Percentiles rank a stretch among this genome's conserved stretches.
phyloP scores from a whole-genome alignment of 2,888 invertebrate genomes.

The Noctua fimbriata region DNA sequence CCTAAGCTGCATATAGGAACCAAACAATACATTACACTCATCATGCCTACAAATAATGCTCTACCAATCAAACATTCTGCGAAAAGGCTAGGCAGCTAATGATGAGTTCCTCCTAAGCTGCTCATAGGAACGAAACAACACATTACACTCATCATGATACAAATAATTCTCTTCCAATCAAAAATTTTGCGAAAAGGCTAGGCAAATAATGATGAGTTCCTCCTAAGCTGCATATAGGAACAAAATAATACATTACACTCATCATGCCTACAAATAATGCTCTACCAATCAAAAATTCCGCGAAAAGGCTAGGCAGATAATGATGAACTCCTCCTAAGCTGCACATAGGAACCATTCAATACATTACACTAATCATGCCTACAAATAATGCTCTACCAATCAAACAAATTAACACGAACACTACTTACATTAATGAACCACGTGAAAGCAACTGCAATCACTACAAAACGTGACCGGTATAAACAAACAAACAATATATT shows the following conservation, averaged over 20 bases:
- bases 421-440: not conserved
- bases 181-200: too few relatives aligned
- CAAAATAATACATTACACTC: not conserved
- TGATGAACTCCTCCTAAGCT: too few relatives aligned
- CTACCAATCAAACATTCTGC: not conserved
- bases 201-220: too few relatives aligned
- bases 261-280: not conserved
- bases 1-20: too few relatives aligned
- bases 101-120: too few relatives aligned
- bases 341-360: not conserved
- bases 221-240: too few relatives aligned
- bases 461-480: constrained; percentile 26
- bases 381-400: not conserved
- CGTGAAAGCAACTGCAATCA: constrained; percentile 23
- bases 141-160: not conserved
- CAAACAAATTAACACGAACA: constrained; percentile 7
- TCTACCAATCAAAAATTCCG: not conserved
- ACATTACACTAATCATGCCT: not conserved
- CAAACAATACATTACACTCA: not conserved
- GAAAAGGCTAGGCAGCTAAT: too few relatives aligned
- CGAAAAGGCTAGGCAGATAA: too few relatives aligned
- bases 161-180: not conserved
- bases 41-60: not conserved
- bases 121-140: not conserved
- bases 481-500: constrained; percentile 28